Base-by-base conservation (phyloP, 2,888 invertebrate genomes). In the Ceraclea dissimilis region DNA sequence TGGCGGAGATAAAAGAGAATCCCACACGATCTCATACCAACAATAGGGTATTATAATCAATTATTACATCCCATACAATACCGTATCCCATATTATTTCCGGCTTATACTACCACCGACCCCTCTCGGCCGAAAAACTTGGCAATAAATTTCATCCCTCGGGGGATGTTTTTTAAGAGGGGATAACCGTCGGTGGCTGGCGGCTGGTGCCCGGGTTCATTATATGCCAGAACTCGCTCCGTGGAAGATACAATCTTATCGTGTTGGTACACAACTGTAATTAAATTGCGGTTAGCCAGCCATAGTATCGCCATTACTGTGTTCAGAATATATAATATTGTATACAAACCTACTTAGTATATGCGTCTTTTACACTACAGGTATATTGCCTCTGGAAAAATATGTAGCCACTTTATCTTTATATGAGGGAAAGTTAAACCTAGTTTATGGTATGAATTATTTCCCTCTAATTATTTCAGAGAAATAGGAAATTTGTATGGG, bases 251-350 rank as follows among this genome's bases (percentile, higher is more conserved):
- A 53, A 57, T 61, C 61, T 61, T 58, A 61, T 61, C 61, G 57
- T 49, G 33, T 20, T 26, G 52, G 54, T 26, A 52, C 61, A 61
- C 54, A 51, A 57, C 57, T 52, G 52, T 59, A 61, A 61, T 61
- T 61, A 61, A 61, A 61, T 61, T 57, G 61, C 56, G 59, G 61
- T 61, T 61, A 61, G 59, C 50, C 52, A 31, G 4, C 19, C 19
- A 19, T 19, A 39, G 26, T 26, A 26, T 26, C 26, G 26, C 26
- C 26, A 26, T 26, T 26, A 26, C 26, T 10, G 5, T 26, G 26
- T 26, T 26, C 26, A 4, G 26, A 26, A 26, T 10, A 26, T 6
- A 26, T n/a, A n/a, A n/a, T n/a, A n/a, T n/a, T n/a, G 10, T 26
- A 26, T 26, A 26, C 26, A 6, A 6, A 26, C 26, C 10, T 26